A percentile compares a stretch with the other conserved stretches of the same genome.
Evolutionary conservation across 2,113 vertebrate genomes (phyloP).

Genomic region (Tricholaema leucomelas): DNA sequence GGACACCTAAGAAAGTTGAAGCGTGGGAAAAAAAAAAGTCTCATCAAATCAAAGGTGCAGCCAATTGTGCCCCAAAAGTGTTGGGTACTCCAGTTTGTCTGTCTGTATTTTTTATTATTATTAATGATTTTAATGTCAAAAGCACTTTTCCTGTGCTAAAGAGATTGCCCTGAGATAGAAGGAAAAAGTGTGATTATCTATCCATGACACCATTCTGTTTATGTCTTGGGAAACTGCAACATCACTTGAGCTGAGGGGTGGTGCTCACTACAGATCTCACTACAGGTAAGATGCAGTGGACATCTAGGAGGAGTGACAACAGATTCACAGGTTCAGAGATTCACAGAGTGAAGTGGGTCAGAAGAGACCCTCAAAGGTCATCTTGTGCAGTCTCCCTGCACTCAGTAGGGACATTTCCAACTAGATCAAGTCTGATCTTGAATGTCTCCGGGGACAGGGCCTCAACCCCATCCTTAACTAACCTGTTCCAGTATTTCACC

Average conservation of each 20-base stretch:
- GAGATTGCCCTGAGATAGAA: not conserved
- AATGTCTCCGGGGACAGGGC: too few species aligned
- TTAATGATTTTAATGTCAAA: not conserved
- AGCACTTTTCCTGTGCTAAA: not conserved
- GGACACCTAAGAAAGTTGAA: not conserved
- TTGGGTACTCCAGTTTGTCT: not conserved
- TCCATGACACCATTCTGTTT: not conserved
- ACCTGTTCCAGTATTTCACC: too few species aligned
- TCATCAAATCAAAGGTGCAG: not conserved
- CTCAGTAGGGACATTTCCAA: too few species aligned
- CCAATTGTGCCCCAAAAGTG: not conserved
- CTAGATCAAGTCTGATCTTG: too few species aligned
- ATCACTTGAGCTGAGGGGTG: not conserved
- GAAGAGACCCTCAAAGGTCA: too few species aligned
- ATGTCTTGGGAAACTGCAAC: not conserved
- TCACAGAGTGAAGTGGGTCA: too few species aligned
- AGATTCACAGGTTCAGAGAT: not conserved
- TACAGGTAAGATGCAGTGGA: not conserved
- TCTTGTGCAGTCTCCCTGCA: too few species aligned
- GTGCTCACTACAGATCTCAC: not conserved
- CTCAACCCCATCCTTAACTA: too few species aligned
- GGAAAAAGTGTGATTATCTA: not conserved
- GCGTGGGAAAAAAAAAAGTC: not conserved
- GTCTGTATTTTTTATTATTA: rapidly evolving
- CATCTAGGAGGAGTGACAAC: not conserved